A percentile compares a stretch with the other conserved stretches of the same genome.
Conservation (phyloP, 2,113 vertebrate genomes). For the Ifrita kowaldi region DNA sequence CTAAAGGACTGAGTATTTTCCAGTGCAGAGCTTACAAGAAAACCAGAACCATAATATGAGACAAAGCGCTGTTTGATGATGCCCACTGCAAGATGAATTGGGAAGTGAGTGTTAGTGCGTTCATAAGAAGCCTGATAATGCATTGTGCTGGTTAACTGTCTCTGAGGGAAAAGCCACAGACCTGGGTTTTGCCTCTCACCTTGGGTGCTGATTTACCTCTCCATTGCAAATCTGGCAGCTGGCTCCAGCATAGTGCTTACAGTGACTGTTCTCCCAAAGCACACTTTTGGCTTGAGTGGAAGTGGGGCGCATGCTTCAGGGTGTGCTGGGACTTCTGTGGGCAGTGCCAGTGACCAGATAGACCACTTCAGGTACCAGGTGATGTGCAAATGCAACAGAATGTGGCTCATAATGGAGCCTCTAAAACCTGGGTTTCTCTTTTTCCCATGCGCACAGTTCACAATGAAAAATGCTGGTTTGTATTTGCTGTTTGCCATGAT, state of each 20-base stretch:
- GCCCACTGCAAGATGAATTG: neutral
- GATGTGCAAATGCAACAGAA: neutral
- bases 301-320: rapidly evolving
- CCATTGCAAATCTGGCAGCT: neutral
- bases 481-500: neutral
- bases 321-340: neutral
- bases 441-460: neutral
- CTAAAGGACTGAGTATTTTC: conserved; percentile 39
- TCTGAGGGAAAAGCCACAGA: neutral
- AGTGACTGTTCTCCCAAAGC: neutral
- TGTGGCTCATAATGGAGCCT: neutral
- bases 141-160: neutral
- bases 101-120: neutral
- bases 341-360: rapidly evolving
- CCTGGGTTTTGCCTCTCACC: neutral
- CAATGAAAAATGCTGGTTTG: neutral
- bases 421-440: neutral
- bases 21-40: neutral
- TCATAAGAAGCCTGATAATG: neutral
- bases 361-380: neutral
- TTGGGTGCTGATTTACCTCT: neutral
- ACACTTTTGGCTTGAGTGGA: neutral
- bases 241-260: neutral
- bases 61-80: neutral
- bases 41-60: neutral